These are phyloP conservation scores for Neosalanx taihuensis DNA, from an alignment of 2,797 vertebrate genomes.

Conservation along the genomic window DNA sequence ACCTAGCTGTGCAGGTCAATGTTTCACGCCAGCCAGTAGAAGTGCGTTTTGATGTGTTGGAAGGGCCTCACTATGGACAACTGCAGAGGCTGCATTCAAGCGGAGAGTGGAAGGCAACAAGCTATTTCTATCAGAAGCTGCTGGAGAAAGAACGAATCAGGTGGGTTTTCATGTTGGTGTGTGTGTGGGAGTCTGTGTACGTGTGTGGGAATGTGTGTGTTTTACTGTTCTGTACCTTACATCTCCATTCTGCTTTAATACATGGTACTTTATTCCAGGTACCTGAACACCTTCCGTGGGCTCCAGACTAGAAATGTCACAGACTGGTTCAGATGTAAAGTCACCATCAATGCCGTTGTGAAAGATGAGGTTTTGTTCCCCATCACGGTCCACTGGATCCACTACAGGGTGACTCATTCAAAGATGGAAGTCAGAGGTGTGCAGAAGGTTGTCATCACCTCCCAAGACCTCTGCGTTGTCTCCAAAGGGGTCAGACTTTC, in stretches of 20 bases:
- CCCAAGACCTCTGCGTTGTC: slow-evolving; percentile 73
- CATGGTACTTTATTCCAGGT: slow-evolving; percentile 45
- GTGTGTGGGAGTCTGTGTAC: not conserved
- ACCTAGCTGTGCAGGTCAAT: slow-evolving; percentile 81
- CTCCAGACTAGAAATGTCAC: slow-evolving; percentile 71
- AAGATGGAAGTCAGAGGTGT: slow-evolving; percentile 73
- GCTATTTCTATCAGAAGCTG: slow-evolving; percentile 79
- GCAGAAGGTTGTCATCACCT: slow-evolving; percentile 66
- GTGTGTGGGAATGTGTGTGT: not conserved
- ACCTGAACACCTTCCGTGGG: slow-evolving; percentile 74
- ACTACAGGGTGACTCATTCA: slow-evolving; percentile 76
- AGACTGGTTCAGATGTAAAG: slow-evolving; percentile 82
- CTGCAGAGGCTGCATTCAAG: slow-evolving; percentile 75
- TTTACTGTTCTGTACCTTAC: not conserved
- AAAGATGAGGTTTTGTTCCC: slow-evolving; percentile 72
- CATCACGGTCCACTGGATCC: slow-evolving; percentile 79
- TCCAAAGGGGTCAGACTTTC: slow-evolving; percentile 69
- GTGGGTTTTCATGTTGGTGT: not conserved
- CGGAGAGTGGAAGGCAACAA: slow-evolving; percentile 77
- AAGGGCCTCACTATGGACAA: slow-evolving; percentile 77
- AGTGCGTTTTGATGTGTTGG: slow-evolving; percentile 73
- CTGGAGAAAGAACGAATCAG: slow-evolving; percentile 72
- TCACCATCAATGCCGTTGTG: slow-evolving; percentile 66
- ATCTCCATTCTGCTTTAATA: not conserved
- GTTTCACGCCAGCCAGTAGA: slow-evolving; percentile 67